Percentiles rank a stretch among this genome's conserved stretches.
Conservation (phyloP, 2,113 vertebrate genomes). For the Tinamus guttatus region DNA sequence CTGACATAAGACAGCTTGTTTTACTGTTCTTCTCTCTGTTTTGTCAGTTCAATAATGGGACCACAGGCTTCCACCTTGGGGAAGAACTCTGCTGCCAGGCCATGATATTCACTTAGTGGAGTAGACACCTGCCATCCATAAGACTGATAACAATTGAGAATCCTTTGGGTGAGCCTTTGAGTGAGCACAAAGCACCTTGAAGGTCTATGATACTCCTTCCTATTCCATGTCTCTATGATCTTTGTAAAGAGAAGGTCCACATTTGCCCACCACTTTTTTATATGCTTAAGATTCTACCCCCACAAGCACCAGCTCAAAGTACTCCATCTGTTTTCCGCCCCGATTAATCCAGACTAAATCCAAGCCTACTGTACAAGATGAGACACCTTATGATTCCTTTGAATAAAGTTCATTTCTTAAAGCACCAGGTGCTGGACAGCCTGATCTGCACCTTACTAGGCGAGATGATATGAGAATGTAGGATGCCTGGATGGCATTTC, state of each 20-base stretch:
- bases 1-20: constrained; percentile 3
- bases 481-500: not conserved
- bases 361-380: constrained; percentile 17
- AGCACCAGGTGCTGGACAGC: not conserved
- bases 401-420: constrained; percentile 20
- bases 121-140: not conserved
- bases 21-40: constrained; percentile 27
- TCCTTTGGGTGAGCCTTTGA: not conserved
- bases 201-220: not conserved
- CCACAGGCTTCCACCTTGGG: not conserved
- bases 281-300: not conserved
- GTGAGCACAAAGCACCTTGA: not conserved
- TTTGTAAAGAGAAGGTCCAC: not conserved
- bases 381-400: constrained; percentile 29
- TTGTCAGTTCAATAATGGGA: not conserved
- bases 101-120: not conserved
- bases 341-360: constrained; percentile 48
- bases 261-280: not conserved
- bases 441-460: not conserved
- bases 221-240: fast-evolving
- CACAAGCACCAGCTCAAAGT: not conserved
- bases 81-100: not conserved
- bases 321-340: constrained; percentile 26
- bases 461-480: fast-evolving
- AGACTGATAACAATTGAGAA: not conserved